Conservation (phyloP, 2,113 vertebrate species). For the Anarrhichthys ocellatus region DNA sequence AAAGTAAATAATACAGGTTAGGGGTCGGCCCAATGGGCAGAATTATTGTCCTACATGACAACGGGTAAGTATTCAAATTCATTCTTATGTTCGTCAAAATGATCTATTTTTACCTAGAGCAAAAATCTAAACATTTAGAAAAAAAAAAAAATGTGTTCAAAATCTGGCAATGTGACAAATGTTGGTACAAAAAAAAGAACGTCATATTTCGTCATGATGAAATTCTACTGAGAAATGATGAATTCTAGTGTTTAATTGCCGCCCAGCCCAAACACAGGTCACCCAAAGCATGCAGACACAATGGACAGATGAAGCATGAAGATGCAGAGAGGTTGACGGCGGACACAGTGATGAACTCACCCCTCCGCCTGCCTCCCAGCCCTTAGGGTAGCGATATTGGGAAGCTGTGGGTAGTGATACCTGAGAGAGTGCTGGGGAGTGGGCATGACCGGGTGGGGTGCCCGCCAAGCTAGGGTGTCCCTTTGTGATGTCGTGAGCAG, state of each 20-base stretch:
- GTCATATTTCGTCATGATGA: too few relatives aligned
- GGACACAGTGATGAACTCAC: constrained; percentile 65
- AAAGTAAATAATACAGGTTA: not conserved
- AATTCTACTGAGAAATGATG: not conserved
- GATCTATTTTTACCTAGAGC: not conserved
- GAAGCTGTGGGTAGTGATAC: constrained; percentile 85
- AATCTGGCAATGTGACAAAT: not conserved
- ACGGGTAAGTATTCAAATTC: too few relatives aligned
- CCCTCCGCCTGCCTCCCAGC: constrained; percentile 84
- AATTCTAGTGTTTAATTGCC: not conserved
- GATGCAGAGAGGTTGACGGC: constrained; percentile 51
- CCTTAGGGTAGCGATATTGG: constrained; percentile 83
- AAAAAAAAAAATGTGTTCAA: too few relatives aligned
- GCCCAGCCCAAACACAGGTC: not conserved
- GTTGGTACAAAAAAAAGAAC: not conserved
- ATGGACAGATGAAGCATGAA: constrained; percentile 34
- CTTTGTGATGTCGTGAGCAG: constrained; percentile 95
- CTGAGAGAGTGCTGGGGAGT: constrained; percentile 95
- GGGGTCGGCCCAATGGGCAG: not conserved
- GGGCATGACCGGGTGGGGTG: constrained; percentile 94
- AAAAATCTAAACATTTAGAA: not conserved
- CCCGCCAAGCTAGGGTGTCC: constrained; percentile 93
- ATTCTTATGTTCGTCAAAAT: too few relatives aligned
- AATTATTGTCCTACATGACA: not conserved
- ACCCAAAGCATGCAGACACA: constrained; percentile 17